Evolutionary conservation across 2,888 invertebrate species (phyloP), one percentile per base, ranked within the genome.

Genomic region (Caenorhabditis sinica): DNA sequence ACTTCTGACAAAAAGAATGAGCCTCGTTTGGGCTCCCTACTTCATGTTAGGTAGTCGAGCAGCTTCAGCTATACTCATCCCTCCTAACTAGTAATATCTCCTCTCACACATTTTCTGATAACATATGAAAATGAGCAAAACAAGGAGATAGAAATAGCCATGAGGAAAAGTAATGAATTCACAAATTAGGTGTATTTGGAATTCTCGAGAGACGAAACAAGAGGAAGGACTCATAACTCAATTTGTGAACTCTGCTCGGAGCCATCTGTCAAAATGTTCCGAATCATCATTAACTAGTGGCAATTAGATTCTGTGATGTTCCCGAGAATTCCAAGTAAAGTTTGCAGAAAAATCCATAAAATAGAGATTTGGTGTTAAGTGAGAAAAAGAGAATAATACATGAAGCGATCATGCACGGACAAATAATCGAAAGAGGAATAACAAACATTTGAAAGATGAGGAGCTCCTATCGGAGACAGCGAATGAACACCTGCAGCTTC

Each of bases 231-330:
- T 79, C 79, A 74, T 82, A 74, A 82, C 74, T 69, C 69, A 61
- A 82, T 82, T 82, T 82, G 74, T 69, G 51, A 45, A 65, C 25
- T 58, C 66, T 56, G 36, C 6, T 15, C 49, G 49, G 65, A 40
- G 69, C 81, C 81, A 82, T 82, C 81, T 82, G 81, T 82, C 81
- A 82, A 63, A 74, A 74, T 74, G 73, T 82, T 82, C n/a, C 68
- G 49, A 30, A 51, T 66, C 81, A 81, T 81, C 81, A 82, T 82
- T 82, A 82, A 82, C 81, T 75, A 82, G 81, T 74, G 79, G 71
- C 71, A 79, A 72, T 65, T 71, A 56, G 65, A 51, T 63, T 71
- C 11, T 20, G 43, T n/a, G 36, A 5, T 68, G 36, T 49, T 51
- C 2, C 11, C 23, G 28, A 28, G 56, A 15, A 28, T 13, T 28